phyloP scores from a whole-genome alignment of 2,797 vertebrate species.

The Pelodytes ibericus region DNA sequence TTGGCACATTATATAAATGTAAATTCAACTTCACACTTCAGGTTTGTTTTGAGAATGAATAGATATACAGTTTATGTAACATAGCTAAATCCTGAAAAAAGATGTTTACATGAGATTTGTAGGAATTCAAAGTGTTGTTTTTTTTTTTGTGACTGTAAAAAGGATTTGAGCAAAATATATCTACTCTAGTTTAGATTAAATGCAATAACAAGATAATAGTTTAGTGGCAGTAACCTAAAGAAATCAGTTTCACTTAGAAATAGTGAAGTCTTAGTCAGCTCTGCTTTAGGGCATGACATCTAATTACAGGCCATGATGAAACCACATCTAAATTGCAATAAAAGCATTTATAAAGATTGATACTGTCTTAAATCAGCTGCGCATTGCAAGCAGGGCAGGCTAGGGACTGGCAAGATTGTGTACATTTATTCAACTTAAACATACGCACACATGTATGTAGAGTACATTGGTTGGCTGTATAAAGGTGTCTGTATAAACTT shows the following conservation, averaged over 20 bases:
- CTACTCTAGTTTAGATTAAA: constrained; percentile 5
- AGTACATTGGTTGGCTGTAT: background rate
- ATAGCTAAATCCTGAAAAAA: no score
- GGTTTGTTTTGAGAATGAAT: no score
- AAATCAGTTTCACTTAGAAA: constrained; percentile 53
- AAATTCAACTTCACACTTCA: no score
- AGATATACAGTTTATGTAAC: no score
- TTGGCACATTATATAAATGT: no score
- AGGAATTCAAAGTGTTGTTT: background rate
- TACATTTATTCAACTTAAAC: background rate
- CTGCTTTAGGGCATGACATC: constrained; percentile 53
- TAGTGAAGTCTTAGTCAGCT: constrained; percentile 50
- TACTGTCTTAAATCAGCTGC: constrained; percentile 50
- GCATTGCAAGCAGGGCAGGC: constrained; percentile 27
- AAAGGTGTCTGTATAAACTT: background rate
- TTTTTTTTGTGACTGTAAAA: background rate
- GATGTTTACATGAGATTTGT: no score
- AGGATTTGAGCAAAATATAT: no score
- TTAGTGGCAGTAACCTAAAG: constrained; percentile 37
- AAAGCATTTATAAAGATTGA: constrained; percentile 56
- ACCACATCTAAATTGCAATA: constrained; percentile 50
- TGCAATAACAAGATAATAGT: constrained; percentile 22
- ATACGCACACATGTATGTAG: background rate
- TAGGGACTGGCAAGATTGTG: constrained; percentile 5
- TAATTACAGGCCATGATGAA: constrained; percentile 54